Evolutionary conservation across 30 jellyfish, hydroid and myxozoan genomes (phyloP).

Genomic region (Turritopsis dohrnii): DNA sequence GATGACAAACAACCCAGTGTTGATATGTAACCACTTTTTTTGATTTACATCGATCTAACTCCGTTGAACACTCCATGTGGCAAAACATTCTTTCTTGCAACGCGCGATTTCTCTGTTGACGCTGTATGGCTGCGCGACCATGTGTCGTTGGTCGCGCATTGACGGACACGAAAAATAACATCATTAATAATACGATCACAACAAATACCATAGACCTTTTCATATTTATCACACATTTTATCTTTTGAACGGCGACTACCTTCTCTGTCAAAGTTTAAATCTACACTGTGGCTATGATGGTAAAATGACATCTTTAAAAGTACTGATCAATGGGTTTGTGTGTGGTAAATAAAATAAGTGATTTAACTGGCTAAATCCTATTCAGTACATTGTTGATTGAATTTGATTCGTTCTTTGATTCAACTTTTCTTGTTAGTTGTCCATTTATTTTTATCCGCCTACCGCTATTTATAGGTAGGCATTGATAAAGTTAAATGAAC

Average conservation of each 20-base stretch:
- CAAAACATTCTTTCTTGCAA: neutral
- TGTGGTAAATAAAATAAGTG: neutral
- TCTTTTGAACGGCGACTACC: neutral
- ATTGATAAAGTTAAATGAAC: neutral
- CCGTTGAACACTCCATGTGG: neutral
- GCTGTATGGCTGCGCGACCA: no score
- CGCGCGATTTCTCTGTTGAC: neutral
- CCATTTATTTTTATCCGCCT: neutral
- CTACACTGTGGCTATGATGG: neutral
- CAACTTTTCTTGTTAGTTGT: neutral
- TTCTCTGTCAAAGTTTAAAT: neutral
- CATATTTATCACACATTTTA: neutral
- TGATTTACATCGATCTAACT: neutral
- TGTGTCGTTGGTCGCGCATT: neutral
- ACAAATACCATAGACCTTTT: neutral
- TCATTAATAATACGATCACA: neutral
- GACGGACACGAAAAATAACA: neutral
- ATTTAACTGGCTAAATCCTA: neutral
- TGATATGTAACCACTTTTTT: neutral
- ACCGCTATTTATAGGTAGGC: neutral
- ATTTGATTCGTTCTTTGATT: neutral
- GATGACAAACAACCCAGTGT: neutral
- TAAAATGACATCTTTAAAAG: no score
- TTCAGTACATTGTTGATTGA: neutral
- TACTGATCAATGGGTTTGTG: neutral